Percentiles rank a stretch among this genome's conserved stretches.
phyloP scores from a whole-genome alignment of 2,113 vertebrate genomes.

The Aldabrachelys gigantea region DNA sequence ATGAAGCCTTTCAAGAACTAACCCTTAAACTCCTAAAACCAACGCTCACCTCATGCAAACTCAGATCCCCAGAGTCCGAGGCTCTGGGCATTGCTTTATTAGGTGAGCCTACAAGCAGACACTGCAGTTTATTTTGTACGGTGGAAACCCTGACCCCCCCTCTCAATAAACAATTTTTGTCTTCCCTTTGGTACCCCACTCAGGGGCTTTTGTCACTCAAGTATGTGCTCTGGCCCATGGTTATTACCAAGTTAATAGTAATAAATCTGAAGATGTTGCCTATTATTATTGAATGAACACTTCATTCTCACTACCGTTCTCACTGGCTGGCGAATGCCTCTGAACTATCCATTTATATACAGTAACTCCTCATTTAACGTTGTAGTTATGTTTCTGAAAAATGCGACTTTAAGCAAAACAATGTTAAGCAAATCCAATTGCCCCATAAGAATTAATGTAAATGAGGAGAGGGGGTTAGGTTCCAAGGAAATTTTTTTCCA shows the following conservation, averaged over 20 bases:
- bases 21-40: not conserved
- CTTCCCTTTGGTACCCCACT: not conserved
- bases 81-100: not conserved
- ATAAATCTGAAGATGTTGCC: no score
- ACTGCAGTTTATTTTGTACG: not conserved
- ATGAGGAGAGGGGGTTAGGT: no score
- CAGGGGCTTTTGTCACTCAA: not conserved
- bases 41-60: not conserved
- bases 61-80: not conserved
- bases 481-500: no score
- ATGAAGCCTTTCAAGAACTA: not conserved
- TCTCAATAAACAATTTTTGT: not conserved
- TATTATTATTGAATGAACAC: fast-evolving
- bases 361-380: not conserved
- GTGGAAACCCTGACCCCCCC: fast-evolving
- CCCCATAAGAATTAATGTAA: no score
- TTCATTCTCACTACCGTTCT: not conserved
- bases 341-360: not conserved
- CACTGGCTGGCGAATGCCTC: not conserved
- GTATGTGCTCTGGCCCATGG: fast-evolving
- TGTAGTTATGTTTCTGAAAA: no score
- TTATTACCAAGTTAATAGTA: not conserved
- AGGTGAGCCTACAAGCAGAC: not conserved
- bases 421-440: no score
- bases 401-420: no score